Evolutionary conservation across 1,140 invertebrate genomes (phyloP).

Genomic region (Anoplolepis gracilipes): DNA sequence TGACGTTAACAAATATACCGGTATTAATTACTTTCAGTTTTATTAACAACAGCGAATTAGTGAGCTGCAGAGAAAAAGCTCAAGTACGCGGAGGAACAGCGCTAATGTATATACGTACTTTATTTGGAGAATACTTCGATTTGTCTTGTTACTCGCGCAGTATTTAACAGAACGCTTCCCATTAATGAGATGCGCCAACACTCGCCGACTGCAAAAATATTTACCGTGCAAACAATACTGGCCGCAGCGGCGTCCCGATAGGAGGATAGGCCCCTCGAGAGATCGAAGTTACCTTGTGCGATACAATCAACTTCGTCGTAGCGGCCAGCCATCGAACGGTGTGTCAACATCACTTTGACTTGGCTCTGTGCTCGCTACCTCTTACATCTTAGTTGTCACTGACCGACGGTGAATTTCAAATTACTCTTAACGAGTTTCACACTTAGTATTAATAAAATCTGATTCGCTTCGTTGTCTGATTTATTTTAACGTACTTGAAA

Average conservation of each 20-base stretch:
- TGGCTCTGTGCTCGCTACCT: not conserved
- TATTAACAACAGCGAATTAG: not conserved
- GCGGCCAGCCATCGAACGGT: slow-evolving; percentile 21
- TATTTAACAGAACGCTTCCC: slow-evolving; percentile 32
- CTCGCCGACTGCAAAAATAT: slow-evolving; percentile 52
- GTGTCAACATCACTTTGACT: slow-evolving; percentile 53
- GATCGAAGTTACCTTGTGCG: slow-evolving; percentile 33
- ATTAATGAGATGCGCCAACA: slow-evolving; percentile 58
- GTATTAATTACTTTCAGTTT: not conserved
- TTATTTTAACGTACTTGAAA: not conserved
- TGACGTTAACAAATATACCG: not conserved
- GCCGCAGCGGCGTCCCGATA: slow-evolving; percentile 24
- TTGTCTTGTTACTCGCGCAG: slow-evolving; percentile 22
- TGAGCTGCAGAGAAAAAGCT: not conserved
- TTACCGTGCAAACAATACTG: slow-evolving; percentile 48
- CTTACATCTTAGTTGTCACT: slow-evolving; percentile 29
- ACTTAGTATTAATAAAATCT: not conserved
- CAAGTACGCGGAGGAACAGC: not conserved
- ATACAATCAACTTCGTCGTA: slow-evolving; percentile 44
- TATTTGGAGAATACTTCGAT: slow-evolving; percentile 5
- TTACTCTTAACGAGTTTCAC: not conserved
- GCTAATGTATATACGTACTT: slow-evolving; percentile 13
- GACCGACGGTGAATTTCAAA: slow-evolving; percentile 16
- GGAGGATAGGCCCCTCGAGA: slow-evolving; percentile 10
- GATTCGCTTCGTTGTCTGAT: not conserved